Conservation (phyloP, 1,140 invertebrate genomes). For the Drosophila burlai region DNA sequence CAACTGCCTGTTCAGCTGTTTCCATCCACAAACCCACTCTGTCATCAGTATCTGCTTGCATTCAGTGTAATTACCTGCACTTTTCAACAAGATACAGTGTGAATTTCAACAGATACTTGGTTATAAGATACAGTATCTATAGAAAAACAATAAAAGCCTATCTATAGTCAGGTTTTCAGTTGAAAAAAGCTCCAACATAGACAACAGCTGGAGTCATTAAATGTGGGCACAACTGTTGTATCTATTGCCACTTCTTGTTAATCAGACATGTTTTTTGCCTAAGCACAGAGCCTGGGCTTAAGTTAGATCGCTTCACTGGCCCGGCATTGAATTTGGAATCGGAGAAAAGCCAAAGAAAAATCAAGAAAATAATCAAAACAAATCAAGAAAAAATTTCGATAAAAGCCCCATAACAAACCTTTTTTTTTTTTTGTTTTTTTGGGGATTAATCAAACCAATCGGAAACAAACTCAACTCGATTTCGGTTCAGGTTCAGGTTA, state of each 20-base stretch:
- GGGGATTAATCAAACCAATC: conserved; percentile 39
- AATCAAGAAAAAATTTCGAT: not conserved
- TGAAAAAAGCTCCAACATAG: too few relatives aligned
- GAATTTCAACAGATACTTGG: not conserved
- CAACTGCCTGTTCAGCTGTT: not conserved
- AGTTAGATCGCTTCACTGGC: conserved; percentile 8
- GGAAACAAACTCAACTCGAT: conserved; percentile 30
- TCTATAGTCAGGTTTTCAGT: not conserved
- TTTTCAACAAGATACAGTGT: not conserved
- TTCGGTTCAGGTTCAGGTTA: conserved; percentile 15
- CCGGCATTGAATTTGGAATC: conserved; percentile 6
- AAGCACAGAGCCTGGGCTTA: conserved; percentile 14
- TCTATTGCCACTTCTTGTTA: not conserved
- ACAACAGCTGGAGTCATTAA: not conserved
- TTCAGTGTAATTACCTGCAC: not conserved
- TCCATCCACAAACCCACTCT: not conserved
- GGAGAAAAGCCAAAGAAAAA: not conserved
- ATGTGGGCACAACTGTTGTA: not conserved
- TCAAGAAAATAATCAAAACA: not conserved
- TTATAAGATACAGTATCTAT: not conserved
- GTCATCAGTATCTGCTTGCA: not conserved
- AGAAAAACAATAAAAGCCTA: not conserved
- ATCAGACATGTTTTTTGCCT: conserved; percentile 9
- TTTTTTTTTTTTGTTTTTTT: not conserved
- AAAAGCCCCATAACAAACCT: not conserved